Percentiles rank a stretch among this genome's conserved stretches.
These are phyloP conservation scores for Morpho achilles DNA, from an alignment of 2,888 invertebrate species.

Conservation along the genomic window DNA sequence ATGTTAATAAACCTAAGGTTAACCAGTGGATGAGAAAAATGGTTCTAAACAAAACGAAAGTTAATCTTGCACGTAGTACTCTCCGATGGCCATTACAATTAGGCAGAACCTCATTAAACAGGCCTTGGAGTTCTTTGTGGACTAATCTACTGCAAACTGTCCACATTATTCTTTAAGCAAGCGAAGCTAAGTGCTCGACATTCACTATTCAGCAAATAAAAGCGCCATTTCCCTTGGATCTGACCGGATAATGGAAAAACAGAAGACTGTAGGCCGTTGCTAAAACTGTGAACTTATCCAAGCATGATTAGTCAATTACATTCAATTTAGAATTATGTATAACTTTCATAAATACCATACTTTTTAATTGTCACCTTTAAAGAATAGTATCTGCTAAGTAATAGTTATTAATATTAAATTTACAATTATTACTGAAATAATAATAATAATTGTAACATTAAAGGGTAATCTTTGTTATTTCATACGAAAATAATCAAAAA, in stretches of 20 bases:
- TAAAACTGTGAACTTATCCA: constrained; percentile 1
- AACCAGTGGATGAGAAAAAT: no score
- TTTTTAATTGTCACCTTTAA: no score
- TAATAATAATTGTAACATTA: no score
- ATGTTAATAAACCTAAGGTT: no score
- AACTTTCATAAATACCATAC: no score
- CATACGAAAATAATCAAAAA: no score
- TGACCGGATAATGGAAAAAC: constrained; percentile 71
- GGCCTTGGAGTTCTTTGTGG: constrained; percentile 14
- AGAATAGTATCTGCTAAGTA: no score
- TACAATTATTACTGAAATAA: no score
- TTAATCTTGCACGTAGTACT: constrained; percentile 4
- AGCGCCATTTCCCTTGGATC: constrained; percentile 62
- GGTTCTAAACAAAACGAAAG: not conserved
- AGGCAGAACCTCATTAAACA: constrained; percentile 15
- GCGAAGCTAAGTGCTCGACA: constrained; percentile 63
- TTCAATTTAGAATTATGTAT: no score
- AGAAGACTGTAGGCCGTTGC: constrained; percentile 42
- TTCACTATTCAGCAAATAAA: constrained; percentile 74
- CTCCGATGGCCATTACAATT: constrained; percentile 15
- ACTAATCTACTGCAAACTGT: constrained; percentile 56
- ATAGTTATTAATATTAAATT: no score
- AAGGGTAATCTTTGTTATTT: no score
- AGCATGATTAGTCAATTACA: no score
- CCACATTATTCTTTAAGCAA: constrained; percentile 68